phyloP scores from a whole-genome alignment of 2,888 invertebrate species.

The Nineta flava region DNA sequence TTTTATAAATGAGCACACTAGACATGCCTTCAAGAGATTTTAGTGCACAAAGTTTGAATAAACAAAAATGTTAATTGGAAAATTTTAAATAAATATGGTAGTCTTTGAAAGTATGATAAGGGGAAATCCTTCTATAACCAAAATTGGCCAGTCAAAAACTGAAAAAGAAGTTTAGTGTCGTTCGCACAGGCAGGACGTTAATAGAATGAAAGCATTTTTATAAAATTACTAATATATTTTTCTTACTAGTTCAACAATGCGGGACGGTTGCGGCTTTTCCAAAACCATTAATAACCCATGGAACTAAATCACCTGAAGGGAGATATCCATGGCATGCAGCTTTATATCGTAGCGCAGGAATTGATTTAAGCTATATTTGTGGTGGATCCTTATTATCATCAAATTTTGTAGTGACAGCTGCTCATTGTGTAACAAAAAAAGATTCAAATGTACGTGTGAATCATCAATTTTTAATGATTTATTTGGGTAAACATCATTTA shows the following conservation, averaged over 20 bases:
- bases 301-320: conserved; percentile 38
- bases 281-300: conserved; percentile 40
- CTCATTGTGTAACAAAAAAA: conserved; percentile 23
- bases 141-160: no score
- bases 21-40: no score
- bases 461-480: conserved; percentile 20
- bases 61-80: no score
- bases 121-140: no score
- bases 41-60: no score
- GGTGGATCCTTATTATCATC: conserved; percentile 22
- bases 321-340: conserved; percentile 57
- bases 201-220: no score
- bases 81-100: no score
- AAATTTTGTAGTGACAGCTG: conserved; percentile 22
- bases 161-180: no score
- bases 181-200: no score
- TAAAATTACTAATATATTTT: no score
- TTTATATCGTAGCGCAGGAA: conserved; percentile 34
- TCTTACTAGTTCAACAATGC: conserved; percentile 13
- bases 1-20: no score
- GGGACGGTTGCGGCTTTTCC: conserved; percentile 34
- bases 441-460: conserved; percentile 16
- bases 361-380: conserved; percentile 23
- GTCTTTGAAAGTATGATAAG: no score
- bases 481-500: conserved; percentile 20